Percentiles rank a stretch among this genome's conserved stretches.
Evolutionary conservation across 2,113 vertebrate species (phyloP).

Genomic region (Oreotragus oreotragus): DNA sequence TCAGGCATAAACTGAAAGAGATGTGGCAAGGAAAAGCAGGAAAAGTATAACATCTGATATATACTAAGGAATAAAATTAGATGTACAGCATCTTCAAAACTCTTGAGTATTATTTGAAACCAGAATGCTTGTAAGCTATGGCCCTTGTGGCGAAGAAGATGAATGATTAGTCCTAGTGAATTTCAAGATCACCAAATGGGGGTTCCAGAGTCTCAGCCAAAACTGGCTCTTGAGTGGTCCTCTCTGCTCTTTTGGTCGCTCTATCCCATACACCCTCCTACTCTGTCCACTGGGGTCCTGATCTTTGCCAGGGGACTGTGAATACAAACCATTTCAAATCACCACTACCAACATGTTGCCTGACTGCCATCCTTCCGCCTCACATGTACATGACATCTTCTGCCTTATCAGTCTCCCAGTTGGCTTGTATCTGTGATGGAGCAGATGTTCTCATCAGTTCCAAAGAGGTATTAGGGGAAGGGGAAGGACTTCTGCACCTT

Average conservation of each 20-base stretch:
- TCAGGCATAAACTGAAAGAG: neutral
- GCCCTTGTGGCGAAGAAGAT: neutral
- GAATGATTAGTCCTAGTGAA: neutral
- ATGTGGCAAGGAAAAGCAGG: neutral
- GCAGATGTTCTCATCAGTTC: neutral
- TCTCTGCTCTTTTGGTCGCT: neutral
- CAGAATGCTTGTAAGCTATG: neutral
- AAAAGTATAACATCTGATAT: neutral
- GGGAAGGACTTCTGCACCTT: neutral
- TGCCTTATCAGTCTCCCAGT: neutral
- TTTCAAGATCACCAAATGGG: neutral
- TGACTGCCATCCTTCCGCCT: neutral
- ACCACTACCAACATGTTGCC: neutral
- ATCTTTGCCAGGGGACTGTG: neutral
- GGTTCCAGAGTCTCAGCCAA: neutral
- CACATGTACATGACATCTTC: neutral
- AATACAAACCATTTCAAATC: slow-evolving; percentile 8
- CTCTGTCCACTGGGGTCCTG: neutral
- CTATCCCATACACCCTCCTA: neutral
- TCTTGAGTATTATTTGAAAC: neutral
- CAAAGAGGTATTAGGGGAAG: neutral
- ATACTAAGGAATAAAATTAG: neutral
- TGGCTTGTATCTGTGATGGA: neutral
- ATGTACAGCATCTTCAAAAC: neutral
- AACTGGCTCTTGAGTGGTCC: neutral